Base-by-base conservation (phyloP, 2,113 vertebrate genomes). In the Sisor rabdophorus region DNA sequence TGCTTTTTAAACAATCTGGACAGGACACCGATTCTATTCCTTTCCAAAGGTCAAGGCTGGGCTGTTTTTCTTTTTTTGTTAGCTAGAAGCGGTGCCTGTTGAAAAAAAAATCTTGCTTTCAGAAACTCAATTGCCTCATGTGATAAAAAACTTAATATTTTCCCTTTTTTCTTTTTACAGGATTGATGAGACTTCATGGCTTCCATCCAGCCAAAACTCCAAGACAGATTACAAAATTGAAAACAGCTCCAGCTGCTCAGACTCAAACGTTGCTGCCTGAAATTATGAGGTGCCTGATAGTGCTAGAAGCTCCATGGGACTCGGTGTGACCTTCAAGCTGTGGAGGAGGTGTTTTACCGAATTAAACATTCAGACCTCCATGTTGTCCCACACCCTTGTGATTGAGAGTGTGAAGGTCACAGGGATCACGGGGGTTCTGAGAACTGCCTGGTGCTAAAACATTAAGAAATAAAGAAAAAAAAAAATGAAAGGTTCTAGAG, bases 161-260 rank as follows among this genome's bases (percentile, higher is more conserved):
- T 61, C 58, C 2, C 28, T n/a, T 15, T 52, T 74, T 74, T 15
- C 40, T 48, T 11, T 9, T 48, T 16, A 73, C n/a, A 19, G 36
- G 26, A 48, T 16, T 13, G n/a, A 30, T 65, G 22, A 65, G 48
- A 52, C 20, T 65, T 28, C 22, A 65, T 1, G 28, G 26, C 60
- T 22, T 67, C 50, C 13, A 26, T 52, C 12, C 2, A 52, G 44
- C 50, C 6, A 30, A n/a, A 22, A 12, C 56, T 40, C 12, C 0
- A 17, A 71, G 76, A 78, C 71, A 28, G 17, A 71, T 78, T 63
- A 55, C 50, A 36, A n/a, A n/a, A 12, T 3, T 4, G 28, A 44
- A 26, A 71, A 77, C 40, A 32, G 44, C 55, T 50, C 48, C 81
- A 77, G 70, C 78, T 71, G 78, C 56, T 63, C 44, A 47, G 71